Evolutionary conservation across 2,113 vertebrate species (phyloP).

Genomic region (Sphyrna mokarran): DNA sequence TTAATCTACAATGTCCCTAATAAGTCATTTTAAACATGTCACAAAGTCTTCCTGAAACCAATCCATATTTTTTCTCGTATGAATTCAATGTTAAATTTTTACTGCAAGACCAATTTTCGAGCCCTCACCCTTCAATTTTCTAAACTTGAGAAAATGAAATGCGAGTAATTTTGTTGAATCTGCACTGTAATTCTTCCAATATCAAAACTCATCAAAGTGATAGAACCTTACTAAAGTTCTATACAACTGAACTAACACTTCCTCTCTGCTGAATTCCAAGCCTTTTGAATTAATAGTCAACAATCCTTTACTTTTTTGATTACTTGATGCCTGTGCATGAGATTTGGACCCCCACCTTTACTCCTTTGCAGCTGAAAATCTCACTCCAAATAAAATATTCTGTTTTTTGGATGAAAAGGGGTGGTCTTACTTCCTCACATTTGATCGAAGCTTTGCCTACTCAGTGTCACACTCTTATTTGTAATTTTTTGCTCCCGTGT

Average conservation of each 20-base stretch:
- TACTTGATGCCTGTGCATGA: too few relatives aligned
- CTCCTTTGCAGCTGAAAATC: not conserved
- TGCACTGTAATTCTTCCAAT: not conserved
- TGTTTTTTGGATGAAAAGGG: not conserved
- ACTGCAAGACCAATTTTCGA: not conserved
- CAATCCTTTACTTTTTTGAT: not conserved
- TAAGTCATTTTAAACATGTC: not conserved
- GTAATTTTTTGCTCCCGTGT: not conserved
- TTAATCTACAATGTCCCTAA: not conserved
- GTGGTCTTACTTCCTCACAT: not conserved
- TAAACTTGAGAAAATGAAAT: not conserved
- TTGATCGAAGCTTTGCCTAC: not conserved
- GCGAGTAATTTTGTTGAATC: not conserved
- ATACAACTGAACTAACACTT: not conserved
- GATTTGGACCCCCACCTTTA: not conserved
- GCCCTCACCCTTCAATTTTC: not conserved
- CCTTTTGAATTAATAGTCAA: not conserved
- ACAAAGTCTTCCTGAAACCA: not conserved
- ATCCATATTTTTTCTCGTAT: not conserved
- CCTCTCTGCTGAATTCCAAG: not conserved
- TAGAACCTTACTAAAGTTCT: not conserved
- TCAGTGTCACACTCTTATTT: not conserved
- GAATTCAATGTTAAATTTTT: not conserved
- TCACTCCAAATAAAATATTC: not conserved
- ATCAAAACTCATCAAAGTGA: too few relatives aligned